Conservation (phyloP, 1,140 invertebrate species). For the Lanistes nyassanus region DNA sequence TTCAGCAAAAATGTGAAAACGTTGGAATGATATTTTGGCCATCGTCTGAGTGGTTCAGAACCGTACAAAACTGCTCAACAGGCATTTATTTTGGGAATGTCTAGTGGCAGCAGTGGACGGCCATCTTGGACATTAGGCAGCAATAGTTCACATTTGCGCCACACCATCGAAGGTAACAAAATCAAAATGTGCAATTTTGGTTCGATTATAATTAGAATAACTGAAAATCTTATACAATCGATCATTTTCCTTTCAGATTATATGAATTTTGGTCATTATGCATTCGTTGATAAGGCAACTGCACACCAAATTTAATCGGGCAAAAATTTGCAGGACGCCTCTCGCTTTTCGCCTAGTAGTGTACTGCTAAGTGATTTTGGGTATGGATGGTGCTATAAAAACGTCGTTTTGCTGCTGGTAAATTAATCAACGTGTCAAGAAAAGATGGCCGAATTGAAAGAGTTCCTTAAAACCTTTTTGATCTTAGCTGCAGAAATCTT, state of each 20-base stretch:
- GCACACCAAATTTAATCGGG: constrained; percentile 20
- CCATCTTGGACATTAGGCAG: constrained; percentile 53
- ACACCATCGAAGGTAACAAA: constrained; percentile 40
- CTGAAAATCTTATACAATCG: constrained; percentile 2
- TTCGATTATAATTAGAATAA: not conserved
- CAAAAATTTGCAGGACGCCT: constrained; percentile 13
- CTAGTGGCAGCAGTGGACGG: constrained; percentile 47
- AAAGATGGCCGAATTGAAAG: not conserved
- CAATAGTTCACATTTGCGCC: constrained; percentile 39
- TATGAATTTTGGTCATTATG: not conserved
- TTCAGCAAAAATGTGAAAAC: constrained; percentile 22
- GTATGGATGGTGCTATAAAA: constrained; percentile 12
- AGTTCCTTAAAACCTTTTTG: too few species aligned
- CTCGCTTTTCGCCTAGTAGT: constrained; percentile 1
- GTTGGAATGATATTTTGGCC: constrained; percentile 18
- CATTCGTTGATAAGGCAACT: constrained; percentile 1
- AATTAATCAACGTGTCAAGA: constrained; percentile 2
- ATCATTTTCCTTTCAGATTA: not conserved
- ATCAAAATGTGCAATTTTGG: constrained; percentile 1
- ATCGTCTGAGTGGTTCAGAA: constrained; percentile 24
- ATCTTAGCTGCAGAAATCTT: not conserved
- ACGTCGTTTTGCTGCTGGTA: constrained; percentile 13
- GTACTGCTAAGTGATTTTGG: constrained; percentile 11
- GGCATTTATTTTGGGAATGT: constrained; percentile 32
- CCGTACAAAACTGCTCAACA: constrained; percentile 19